Conservation (phyloP, 2,888 invertebrate species). For the Drosophila nigricruria region DNA sequence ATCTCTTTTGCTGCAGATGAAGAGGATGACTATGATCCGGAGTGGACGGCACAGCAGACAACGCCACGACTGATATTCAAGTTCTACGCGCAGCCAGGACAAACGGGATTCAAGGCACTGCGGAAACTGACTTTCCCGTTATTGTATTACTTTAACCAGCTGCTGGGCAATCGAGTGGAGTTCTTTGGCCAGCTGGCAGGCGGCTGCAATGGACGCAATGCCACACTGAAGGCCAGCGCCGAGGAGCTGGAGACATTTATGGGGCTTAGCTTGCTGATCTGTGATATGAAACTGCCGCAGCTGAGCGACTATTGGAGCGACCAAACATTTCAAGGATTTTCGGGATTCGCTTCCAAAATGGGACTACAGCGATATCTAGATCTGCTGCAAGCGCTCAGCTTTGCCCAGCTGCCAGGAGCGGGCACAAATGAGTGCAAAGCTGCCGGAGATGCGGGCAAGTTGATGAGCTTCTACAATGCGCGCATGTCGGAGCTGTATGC, state of each 20-base stretch:
- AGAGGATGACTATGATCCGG: slow-evolving; percentile 65
- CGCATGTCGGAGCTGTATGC: slow-evolving; percentile 64
- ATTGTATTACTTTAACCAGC: slow-evolving; percentile 56
- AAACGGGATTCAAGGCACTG: slow-evolving; percentile 40
- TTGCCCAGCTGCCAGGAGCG: slow-evolving; percentile 38
- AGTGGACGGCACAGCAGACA: slow-evolving; percentile 56
- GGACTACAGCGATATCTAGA: slow-evolving; percentile 51
- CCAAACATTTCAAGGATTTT: slow-evolving; percentile 51
- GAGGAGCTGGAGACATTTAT: slow-evolving; percentile 69
- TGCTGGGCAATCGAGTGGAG: slow-evolving; percentile 49
- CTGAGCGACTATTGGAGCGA: slow-evolving; percentile 67
- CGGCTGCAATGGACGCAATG: slow-evolving; percentile 40
- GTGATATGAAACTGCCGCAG: slow-evolving; percentile 56
- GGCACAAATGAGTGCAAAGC: not conserved
- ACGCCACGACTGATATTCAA: slow-evolving; percentile 57
- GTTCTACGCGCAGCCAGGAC: slow-evolving; percentile 43
- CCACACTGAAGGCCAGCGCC: slow-evolving; percentile 9
- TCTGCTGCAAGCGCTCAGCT: slow-evolving; percentile 57
- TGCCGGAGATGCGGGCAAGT: slow-evolving; percentile 36
- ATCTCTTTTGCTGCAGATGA: slow-evolving; percentile 38
- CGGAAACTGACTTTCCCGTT: slow-evolving; percentile 39
- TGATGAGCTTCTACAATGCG: slow-evolving; percentile 59
- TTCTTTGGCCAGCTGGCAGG: slow-evolving; percentile 59
- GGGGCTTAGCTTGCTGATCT: slow-evolving; percentile 62
- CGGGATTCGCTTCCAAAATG: slow-evolving; percentile 64